Conservation (phyloP, 2,888 invertebrate genomes). For the Acronicta aceris region DNA sequence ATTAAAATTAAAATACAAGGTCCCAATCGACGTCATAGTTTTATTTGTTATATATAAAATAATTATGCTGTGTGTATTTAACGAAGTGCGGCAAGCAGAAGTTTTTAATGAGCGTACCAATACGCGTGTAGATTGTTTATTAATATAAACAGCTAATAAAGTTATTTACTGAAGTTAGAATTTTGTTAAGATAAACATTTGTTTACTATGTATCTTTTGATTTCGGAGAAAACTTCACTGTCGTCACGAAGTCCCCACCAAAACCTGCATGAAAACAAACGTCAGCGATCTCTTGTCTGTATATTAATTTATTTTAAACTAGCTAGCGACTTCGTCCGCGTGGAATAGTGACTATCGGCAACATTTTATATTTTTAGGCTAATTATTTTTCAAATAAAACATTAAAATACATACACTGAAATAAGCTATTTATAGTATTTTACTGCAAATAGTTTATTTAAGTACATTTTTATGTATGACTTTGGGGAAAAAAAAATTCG, state of each 20-base stretch:
- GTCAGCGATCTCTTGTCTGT: background rate
- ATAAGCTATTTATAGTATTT: too few relatives aligned
- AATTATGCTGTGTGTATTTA: constrained; percentile 20
- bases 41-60: constrained; percentile 34
- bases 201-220: background rate
- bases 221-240: background rate
- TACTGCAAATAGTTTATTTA: too few relatives aligned
- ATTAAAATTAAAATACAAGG: constrained; percentile 73
- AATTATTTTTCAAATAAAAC: too few relatives aligned
- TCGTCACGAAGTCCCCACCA: background rate
- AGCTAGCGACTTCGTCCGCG: too few relatives aligned
- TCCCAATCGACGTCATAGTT: constrained; percentile 70
- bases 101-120: constrained; percentile 1
- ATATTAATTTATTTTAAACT: background rate
- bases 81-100: constrained; percentile 6
- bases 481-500: too few relatives aligned
- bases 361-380: too few relatives aligned
- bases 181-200: background rate
- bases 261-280: constrained; percentile 1
- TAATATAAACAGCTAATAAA: background rate
- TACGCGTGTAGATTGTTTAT: constrained; percentile 1
- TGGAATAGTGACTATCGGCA: too few relatives aligned
- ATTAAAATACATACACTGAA: too few relatives aligned
- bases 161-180: background rate
- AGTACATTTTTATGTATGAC: too few relatives aligned